These are phyloP conservation scores for Microtus californicus DNA, from an alignment of 2,797 vertebrate genomes.

Conservation along the genomic window DNA sequence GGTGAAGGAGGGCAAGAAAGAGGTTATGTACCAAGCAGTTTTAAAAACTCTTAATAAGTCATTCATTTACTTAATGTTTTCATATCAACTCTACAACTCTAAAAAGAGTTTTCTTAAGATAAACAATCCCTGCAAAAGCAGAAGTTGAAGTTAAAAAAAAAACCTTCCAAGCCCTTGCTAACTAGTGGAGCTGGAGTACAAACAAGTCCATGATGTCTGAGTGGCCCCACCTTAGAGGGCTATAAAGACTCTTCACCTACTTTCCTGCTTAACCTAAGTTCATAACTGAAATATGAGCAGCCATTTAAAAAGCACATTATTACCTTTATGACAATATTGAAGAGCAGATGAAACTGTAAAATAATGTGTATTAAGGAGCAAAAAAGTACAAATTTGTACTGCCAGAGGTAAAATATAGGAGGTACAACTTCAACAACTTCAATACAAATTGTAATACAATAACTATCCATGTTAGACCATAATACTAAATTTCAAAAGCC, in stretches of 20 bases:
- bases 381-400: conserved; percentile 17
- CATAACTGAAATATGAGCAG: conserved; percentile 14
- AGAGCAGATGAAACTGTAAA: not conserved
- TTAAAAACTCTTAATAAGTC: conserved; percentile 36
- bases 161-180: conserved; percentile 54
- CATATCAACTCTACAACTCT: not conserved
- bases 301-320: conserved; percentile 15
- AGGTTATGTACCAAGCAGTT: conserved; percentile 20
- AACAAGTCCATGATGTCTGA: not conserved
- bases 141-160: conserved; percentile 61
- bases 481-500: conserved; percentile 42
- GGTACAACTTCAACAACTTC: conserved; percentile 17
- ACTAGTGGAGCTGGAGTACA: not conserved
- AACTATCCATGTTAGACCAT: not conserved
- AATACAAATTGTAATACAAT: conserved; percentile 47
- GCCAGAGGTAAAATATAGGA: not conserved
- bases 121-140: conserved; percentile 23
- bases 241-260: not conserved
- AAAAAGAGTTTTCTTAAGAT: not conserved
- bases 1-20: not conserved
- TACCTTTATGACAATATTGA: conserved; percentile 29
- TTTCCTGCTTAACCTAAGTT: conserved; percentile 37
- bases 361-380: conserved; percentile 29
- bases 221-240: no score
- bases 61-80: conserved; percentile 43